A percentile compares a stretch with the other conserved stretches of the same genome.
phyloP scores from a whole-genome alignment of 2,113 vertebrate genomes.

The Scomber japonicus region DNA sequence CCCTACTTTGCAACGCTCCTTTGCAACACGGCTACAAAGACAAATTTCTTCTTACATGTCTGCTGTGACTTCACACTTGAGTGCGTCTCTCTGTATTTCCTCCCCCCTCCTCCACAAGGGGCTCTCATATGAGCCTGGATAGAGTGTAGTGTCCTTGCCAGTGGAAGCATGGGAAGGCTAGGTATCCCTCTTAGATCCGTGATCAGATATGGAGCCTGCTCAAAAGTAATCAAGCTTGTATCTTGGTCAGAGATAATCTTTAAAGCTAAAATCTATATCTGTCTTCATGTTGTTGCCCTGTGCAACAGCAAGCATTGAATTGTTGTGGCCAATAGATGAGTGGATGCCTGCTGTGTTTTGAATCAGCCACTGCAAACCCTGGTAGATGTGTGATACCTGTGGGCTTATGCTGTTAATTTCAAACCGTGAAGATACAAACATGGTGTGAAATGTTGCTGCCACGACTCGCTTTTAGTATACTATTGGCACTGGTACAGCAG shows the following conservation, averaged over 20 bases:
- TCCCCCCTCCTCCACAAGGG: neutral
- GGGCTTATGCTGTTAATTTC: conserved; percentile 31
- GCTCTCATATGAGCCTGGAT: conserved; percentile 6
- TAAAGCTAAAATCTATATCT: neutral
- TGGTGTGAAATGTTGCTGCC: neutral
- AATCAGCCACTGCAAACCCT: conserved; percentile 36
- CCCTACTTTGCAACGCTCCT: neutral
- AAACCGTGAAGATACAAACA: conserved; percentile 16
- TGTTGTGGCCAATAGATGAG: conserved; percentile 8
- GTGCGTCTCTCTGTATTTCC: neutral
- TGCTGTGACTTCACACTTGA: neutral
- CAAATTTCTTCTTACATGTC: neutral
- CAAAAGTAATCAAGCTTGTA: neutral
- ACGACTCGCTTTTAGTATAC: neutral
- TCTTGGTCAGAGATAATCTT: neutral
- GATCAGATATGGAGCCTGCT: neutral
- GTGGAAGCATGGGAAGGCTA: neutral
- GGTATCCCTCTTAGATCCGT: conserved; percentile 3
- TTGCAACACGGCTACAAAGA: neutral
- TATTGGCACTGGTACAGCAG: neutral
- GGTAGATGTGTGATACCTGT: conserved; percentile 36
- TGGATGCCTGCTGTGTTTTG: conserved; percentile 42
- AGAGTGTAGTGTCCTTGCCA: neutral
- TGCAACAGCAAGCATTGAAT: neutral
- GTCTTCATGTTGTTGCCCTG: neutral